Evolutionary conservation across 2,797 vertebrate genomes (phyloP), one percentile per base, ranked within the genome.

Genomic region (Pantherophis alleghaniensis): DNA sequence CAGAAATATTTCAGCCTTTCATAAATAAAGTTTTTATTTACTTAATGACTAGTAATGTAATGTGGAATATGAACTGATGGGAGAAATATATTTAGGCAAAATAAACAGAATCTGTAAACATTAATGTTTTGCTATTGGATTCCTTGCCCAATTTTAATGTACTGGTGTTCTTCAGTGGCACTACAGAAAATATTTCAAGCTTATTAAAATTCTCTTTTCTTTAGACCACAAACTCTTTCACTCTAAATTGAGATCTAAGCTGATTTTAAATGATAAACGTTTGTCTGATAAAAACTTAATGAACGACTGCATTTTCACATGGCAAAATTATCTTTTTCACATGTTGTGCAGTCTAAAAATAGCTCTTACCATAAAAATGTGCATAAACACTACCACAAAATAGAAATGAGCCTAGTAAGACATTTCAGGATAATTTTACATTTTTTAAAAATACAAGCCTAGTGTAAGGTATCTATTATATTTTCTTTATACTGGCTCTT

Each of bases 81-180:
- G 47, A 26, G 3, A 16, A 37, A 63, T 14, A 12, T 22, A 59
- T 57, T 91, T 93, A 93, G 55, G 16, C 86, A 79, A 92, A 96
- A 88, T 55, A 74, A 90, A 24, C 18, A 42, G 88, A 93, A 93
- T 69, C 16, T n/a, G 1, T 86, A 42, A 26, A 92, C 57, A 57
- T 3, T 51, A 90, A 7, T 4, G 92, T 11, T 86, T 91, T 53
- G n/a, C 66, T 93, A 22, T 42, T 93, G 32, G 2, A 13, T 88
- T 92, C 24, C 61, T 47, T 88, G 79, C 55, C n/a, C 59, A 5
- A 74, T 93, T 95, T 93, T 95, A 56, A 90, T 10, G 69, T 55
- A 47, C 88, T 88, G 89, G 0, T 14, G 13, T 87, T 47, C 2
- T 24, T 32, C 32, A 93, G 37, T 47, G 74, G 74, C 37, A 47